These are phyloP conservation scores for Abrostola tripartita DNA, from an alignment of 2,888 invertebrate genomes.

Conservation along the genomic window DNA sequence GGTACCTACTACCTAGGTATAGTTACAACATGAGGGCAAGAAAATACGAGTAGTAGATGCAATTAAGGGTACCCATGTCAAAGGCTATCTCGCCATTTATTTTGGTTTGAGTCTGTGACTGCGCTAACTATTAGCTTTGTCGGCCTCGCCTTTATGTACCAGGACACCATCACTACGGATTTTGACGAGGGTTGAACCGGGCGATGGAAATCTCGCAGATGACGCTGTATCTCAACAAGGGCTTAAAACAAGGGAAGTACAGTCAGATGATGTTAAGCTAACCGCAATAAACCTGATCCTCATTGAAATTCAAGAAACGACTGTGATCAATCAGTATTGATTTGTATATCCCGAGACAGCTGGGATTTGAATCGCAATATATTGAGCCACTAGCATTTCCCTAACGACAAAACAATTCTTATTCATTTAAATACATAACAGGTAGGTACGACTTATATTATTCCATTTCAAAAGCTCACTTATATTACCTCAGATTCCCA, in stretches of 20 bases:
- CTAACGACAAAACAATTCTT: constrained; percentile 4
- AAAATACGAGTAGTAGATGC: not conserved
- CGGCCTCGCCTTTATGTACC: not conserved
- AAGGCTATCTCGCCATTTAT: not conserved
- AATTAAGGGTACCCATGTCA: not conserved
- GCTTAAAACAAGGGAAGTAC: not conserved
- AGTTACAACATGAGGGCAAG: not conserved
- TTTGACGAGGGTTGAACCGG: not conserved
- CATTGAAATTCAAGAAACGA: constrained; percentile 2
- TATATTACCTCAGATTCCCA: not conserved
- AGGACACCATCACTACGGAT: not conserved
- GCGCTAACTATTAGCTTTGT: not conserved
- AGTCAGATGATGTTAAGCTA: not conserved
- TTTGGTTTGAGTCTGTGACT: not conserved
- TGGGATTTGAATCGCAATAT: constrained; percentile 4
- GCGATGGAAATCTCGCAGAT: not conserved
- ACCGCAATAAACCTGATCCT: constrained; percentile 1
- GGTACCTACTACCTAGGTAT: too few relatives aligned
- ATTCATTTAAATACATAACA: constrained; percentile 3
- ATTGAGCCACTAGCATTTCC: constrained; percentile 1
- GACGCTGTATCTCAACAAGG: not conserved
- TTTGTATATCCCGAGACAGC: not conserved
- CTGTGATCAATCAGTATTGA: constrained; percentile 1
- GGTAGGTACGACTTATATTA: constrained; percentile 2
- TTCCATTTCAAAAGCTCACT: not conserved